These are phyloP conservation scores for Drosophila persimilis DNA, from an alignment of 1,140 invertebrate species.

Conservation along the genomic window DNA sequence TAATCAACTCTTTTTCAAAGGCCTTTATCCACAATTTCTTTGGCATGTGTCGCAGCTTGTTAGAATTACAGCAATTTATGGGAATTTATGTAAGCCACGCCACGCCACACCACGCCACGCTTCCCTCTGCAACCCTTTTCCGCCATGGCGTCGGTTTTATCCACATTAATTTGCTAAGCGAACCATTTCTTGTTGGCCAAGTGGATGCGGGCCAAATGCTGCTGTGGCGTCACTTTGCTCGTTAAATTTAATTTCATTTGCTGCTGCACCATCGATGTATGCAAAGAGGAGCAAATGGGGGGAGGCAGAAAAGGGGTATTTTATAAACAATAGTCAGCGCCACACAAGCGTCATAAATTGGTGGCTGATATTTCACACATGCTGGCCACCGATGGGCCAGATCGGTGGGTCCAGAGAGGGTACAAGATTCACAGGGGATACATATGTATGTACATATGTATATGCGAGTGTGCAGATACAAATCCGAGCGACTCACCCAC, in stretches of 20 bases:
- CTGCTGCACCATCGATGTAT: constrained; percentile 11
- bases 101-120: background rate
- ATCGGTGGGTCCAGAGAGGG: background rate
- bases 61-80: constrained; percentile 65
- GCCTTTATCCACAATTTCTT: constrained; percentile 2
- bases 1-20: background rate
- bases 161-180: constrained; percentile 68
- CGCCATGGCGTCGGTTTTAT: background rate
- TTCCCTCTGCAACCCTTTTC: background rate
- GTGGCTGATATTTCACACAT: constrained; percentile 75
- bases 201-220: constrained; percentile 21
- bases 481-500: background rate
- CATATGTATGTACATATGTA: constrained; percentile 9
- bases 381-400: constrained; percentile 46
- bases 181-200: constrained; percentile 64
- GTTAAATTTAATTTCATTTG: constrained; percentile 74
- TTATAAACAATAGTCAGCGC: constrained; percentile 65
- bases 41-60: constrained; percentile 34
- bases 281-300: background rate
- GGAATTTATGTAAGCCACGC: constrained; percentile 36
- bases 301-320: constrained; percentile 33
- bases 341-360: constrained; percentile 75
- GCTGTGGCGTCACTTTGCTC: constrained; percentile 48
- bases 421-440: constrained; percentile 1
- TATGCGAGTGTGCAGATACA: background rate